These are phyloP conservation scores for Caenorhabditis virilis DNA, from an alignment of 2,888 invertebrate species.

Conservation along the genomic window DNA sequence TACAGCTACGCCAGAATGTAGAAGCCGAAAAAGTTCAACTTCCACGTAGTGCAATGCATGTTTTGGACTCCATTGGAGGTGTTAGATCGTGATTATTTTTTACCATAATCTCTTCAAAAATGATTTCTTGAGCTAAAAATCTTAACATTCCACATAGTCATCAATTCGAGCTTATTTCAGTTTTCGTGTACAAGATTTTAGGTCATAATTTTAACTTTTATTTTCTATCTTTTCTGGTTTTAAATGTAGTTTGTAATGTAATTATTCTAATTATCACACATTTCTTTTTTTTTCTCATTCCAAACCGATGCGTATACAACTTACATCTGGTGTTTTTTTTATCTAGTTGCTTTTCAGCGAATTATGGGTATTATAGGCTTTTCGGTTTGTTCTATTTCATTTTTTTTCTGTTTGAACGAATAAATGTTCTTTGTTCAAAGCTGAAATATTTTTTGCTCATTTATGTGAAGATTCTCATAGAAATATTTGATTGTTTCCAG, in stretches of 20 bases:
- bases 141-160: too few species aligned
- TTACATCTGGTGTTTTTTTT: not conserved
- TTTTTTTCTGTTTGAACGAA: not conserved
- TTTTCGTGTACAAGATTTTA: too few species aligned
- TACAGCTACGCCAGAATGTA: conserved; percentile 39
- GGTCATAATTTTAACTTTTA: conserved; percentile 2
- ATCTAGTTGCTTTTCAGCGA: not conserved
- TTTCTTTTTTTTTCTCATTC: not conserved
- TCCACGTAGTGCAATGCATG: conserved; percentile 52
- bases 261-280: not conserved
- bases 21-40: conserved; percentile 27
- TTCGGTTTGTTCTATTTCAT: not conserved
- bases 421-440: too few species aligned
- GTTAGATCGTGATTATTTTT: conserved; percentile 33
- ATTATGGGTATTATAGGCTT: not conserved
- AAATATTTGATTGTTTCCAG: too few species aligned
- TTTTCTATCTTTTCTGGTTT: conserved; percentile 1
- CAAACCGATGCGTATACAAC: not conserved
- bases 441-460: too few species aligned
- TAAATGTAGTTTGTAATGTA: not conserved
- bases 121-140: too few species aligned
- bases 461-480: too few species aligned
- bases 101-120: not conserved
- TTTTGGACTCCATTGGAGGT: conserved; percentile 60
- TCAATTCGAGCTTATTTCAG: too few species aligned